These are phyloP conservation scores for Zaprionus gabonicus DNA, from an alignment of 1,140 invertebrate genomes.

Conservation along the genomic window DNA sequence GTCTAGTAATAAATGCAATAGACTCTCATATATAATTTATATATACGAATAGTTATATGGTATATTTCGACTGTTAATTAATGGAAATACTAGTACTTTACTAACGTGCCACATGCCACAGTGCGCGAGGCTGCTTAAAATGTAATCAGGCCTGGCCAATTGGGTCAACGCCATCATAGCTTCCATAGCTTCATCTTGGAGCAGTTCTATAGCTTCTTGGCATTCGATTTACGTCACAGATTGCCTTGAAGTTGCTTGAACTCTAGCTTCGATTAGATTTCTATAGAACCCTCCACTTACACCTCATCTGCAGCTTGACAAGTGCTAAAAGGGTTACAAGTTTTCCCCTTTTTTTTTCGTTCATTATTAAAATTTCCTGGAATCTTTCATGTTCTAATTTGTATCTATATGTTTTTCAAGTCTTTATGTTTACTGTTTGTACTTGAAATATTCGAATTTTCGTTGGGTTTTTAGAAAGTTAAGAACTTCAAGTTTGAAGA, in stretches of 20 bases:
- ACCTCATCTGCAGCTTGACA: background rate
- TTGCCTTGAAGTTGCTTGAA: conserved; percentile 12
- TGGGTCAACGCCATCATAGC: conserved; percentile 20
- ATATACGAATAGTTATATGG: conserved; percentile 7
- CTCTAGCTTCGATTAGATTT: background rate
- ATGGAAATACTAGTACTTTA: conserved; percentile 14
- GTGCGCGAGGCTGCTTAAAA: conserved; percentile 19
- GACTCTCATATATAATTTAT: conserved; percentile 6
- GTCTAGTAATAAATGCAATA: conserved; percentile 31
- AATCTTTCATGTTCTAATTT: background rate
- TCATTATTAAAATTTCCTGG: background rate
- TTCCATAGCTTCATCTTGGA: conserved; percentile 37
- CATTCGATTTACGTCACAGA: conserved; percentile 38
- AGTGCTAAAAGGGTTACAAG: background rate
- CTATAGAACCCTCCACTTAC: background rate
- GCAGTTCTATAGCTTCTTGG: conserved; percentile 69
- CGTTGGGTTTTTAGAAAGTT: background rate
- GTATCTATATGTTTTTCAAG: background rate
- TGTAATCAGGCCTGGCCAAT: conserved; percentile 39
- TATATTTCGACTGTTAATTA: background rate
- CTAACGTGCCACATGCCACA: conserved; percentile 9
- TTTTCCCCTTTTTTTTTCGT: background rate
- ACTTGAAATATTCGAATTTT: background rate
- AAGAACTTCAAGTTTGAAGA: background rate
- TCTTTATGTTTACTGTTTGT: background rate